Evolutionary conservation across 2,113 vertebrate species (phyloP), one percentile per base, ranked within the genome.

Genomic region (Axis porcinus): DNA sequence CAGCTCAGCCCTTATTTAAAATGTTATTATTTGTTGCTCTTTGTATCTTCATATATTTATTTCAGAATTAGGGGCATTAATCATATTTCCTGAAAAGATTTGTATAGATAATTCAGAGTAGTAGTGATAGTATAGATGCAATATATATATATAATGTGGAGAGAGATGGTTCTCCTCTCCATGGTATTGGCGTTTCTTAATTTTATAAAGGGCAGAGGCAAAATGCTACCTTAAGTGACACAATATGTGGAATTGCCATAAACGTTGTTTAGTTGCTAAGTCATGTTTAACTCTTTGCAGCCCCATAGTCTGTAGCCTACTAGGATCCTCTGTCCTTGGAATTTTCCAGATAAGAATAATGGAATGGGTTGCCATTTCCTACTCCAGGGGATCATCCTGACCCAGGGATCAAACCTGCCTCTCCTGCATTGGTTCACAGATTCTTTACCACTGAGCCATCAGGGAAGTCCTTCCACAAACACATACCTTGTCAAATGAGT

Each of bases 401-500:
- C 70, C 70, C 36, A 74, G 21, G 36, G 23, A 74, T 74, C 36
- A 74, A 74, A 74, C 36, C 70, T 43, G 21, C 70, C 36, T 27
- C 70, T 25, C 70, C 21, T 43, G 12, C 13, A 40, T 14, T 43
- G 70, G 70, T 43, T 25, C 12, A 43, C 36, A 74, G 70, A 43
- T 43, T 43, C 36, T 74, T 74, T 43, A 74, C 70, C 70, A 14
- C 36, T 74, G 70, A 25, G 23, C 5, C 21, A 43, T 7, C 21
- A 74, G 21, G 70, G 36, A 74, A 27, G 21, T 43, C 36, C 70
- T 43, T 36, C 70, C 93, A 95, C 50, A 86, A 79, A 45, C 25
- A 90, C 55, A 62, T 96, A 86, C 89, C 96, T 98, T 98, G 91
- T 97, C 91, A 98, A 98, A 96, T 97, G 83, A 0, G 0, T 96